phyloP scores from a whole-genome alignment of 2,797 vertebrate species.

The Knipowitschia caucasica region DNA sequence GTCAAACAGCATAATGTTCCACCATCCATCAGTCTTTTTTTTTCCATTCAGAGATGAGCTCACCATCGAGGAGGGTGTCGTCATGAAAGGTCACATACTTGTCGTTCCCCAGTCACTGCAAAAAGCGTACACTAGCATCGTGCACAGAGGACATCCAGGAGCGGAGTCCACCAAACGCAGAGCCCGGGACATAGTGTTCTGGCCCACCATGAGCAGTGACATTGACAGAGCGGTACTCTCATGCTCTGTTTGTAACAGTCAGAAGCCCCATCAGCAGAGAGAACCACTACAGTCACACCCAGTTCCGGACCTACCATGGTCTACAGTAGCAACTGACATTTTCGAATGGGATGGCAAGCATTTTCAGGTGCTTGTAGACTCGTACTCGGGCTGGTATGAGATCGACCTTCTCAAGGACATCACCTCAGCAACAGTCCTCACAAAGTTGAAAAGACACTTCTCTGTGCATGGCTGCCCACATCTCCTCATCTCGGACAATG shows the following conservation, averaged over 20 bases:
- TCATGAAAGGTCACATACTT: no score
- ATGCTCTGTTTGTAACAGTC: slow-evolving; percentile 28
- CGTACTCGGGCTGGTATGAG: slow-evolving; percentile 31
- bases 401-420: slow-evolving; percentile 8
- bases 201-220: slow-evolving; percentile 18
- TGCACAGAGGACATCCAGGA: no score
- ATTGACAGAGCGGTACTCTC: neutral
- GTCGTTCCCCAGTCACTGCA: slow-evolving; percentile 4
- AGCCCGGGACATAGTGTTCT: slow-evolving; percentile 17
- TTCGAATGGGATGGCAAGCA: slow-evolving; percentile 25
- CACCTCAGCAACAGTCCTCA: neutral
- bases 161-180: slow-evolving; percentile 9
- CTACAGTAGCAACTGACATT: slow-evolving; percentile 14
- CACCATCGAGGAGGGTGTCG: no score
- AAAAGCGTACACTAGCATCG: slow-evolving; percentile 32
- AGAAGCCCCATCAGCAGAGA: slow-evolving; percentile 20
- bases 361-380: slow-evolving; percentile 17
- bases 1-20: neutral
- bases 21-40: no score
- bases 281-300: slow-evolving; percentile 14
- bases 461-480: neutral
- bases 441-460: slow-evolving; percentile 13
- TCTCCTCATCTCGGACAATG: no score
- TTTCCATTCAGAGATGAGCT: no score
- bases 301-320: slow-evolving; percentile 19